Base-by-base conservation (phyloP, 2,888 invertebrate genomes). In the Neocrepidodera transversa region DNA sequence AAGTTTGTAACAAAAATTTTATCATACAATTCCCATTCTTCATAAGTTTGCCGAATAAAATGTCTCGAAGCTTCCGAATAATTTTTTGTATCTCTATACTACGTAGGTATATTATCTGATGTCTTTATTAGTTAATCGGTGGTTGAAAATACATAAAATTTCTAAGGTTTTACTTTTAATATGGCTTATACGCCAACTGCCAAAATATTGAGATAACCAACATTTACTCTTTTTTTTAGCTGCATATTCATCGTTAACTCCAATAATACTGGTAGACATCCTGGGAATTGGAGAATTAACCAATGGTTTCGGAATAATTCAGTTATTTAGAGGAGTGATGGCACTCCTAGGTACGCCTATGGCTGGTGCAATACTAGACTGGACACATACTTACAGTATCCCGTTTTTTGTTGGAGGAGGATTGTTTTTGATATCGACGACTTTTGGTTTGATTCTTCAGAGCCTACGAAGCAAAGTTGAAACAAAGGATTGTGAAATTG, bases 171-270 rank as follows among this genome's bases (percentile, higher is more conserved):
- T n/a, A n/a, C n/a, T n/a, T n/a, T n/a, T n/a, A n/a, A n/a, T n/a
- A n/a, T n/a, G n/a, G n/a, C n/a, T n/a, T n/a, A n/a, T n/a, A n/a
- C n/a, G n/a, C n/a, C n/a, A n/a, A n/a, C n/a, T n/a, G n/a, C n/a
- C n/a, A n/a, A n/a, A n/a, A n/a, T n/a, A n/a, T n/a, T n/a, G n/a
- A n/a, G n/a, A 23, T 6, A 23, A 23, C 23, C 23, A 5, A 23
- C 23, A 35, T 8, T 47, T 35, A 23, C 13, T 50, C n/a, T 1
- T 16, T 35, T 52, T 79, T 80, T 17, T 84, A 94, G 94, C 97
- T 64, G 97, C 97, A 63, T 98, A 95, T 82, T 96, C 99, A 75
- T 97, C 97, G 6, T 84, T 99, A 57, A 98, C 97, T 42, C 97
- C 98, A 43, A 97, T 98, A 76, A 96, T 98, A 75, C 85, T 99